Base-by-base conservation (phyloP, 2,888 invertebrate species). In the Scaptomyza caliginosa region DNA sequence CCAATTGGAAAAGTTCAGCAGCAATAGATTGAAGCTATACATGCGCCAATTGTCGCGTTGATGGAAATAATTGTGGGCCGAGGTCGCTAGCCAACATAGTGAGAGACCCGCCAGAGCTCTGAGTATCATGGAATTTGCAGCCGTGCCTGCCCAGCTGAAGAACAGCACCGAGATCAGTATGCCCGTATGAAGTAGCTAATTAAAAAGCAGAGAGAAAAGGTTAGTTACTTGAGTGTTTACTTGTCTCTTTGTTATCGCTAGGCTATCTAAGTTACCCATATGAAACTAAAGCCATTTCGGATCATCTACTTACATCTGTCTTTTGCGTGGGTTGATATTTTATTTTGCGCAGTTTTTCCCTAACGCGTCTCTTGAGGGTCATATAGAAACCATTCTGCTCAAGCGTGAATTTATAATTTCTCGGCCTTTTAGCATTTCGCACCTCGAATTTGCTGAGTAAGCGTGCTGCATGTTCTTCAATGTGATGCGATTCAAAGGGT, bases 31-130 rank as follows among this genome's bases (percentile, higher is more conserved):
- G 76, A 95, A 95, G 59, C 94, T 93, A 82, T 94, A 95, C 95
- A 96, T 96, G 56, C 96, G 93, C 93, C 95, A 95, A 89, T 94
- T 96, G 48, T 96, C 94, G 55, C 92, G 93, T 84, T 93, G 93
- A 86, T 96, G 96, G 69, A 96, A 94, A 85, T 94, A 96, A 89
- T 96, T 96, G 88, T 96, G 96, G 0, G 94, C 93, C 0, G 93
- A 92, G 11, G 94, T 92, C 0, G 92, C 91, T 0, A 93, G 90
- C 92, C 94, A 93, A 0, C 93, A 91, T 1, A 96, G 88, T 3
- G 93, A 90, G 1, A 93, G 38, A 0, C 94, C 95, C 23, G 94
- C 92, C 5, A 94, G 10, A 0, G 78, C 21, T 11, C 82, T 77
- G 11, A 89, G 54, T 4, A 89, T 66, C 13, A 70, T 82, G 4